Evolutionary conservation across 2,797 vertebrate species (phyloP).

Genomic region (Pipistrellus pygmaeus): DNA sequence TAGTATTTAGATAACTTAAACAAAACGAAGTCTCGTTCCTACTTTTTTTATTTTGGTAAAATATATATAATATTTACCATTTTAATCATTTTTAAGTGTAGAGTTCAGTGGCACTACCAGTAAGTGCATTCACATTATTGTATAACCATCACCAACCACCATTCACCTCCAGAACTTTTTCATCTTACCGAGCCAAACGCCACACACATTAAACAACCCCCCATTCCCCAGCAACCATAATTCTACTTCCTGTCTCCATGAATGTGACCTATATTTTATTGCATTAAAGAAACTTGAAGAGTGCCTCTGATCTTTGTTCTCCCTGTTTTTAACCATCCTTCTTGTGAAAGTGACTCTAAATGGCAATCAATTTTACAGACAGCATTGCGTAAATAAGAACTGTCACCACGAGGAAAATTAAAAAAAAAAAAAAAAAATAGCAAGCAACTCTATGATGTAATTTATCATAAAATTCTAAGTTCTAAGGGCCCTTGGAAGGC

Average conservation of each 20-base stretch:
- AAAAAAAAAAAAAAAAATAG: not conserved
- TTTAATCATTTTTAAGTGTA: not conserved
- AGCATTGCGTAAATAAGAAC: conserved; percentile 41
- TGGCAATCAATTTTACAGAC: conserved; percentile 34
- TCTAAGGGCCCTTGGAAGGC: not conserved
- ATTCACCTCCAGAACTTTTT: not conserved
- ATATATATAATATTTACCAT: not conserved
- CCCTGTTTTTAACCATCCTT: conserved; percentile 21
- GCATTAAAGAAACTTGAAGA: not conserved
- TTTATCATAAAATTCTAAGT: conserved; percentile 20
- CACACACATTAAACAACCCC: not conserved
- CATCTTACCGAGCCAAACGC: not conserved
- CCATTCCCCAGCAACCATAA: not conserved
- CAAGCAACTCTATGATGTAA: not conserved
- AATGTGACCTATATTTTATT: not conserved
- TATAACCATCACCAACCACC: not conserved
- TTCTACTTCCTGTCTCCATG: not conserved
- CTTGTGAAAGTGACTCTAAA: conserved; percentile 30
- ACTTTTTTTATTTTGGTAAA: not conserved
- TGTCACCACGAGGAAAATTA: conserved; percentile 25
- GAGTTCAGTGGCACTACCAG: not conserved
- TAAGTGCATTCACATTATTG: not conserved
- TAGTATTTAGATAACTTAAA: conserved; percentile 21
- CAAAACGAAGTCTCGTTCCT: not conserved
- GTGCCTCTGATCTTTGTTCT: not conserved